phyloP scores from a whole-genome alignment of 2,888 invertebrate species.

The Synergus umbraculus region DNA sequence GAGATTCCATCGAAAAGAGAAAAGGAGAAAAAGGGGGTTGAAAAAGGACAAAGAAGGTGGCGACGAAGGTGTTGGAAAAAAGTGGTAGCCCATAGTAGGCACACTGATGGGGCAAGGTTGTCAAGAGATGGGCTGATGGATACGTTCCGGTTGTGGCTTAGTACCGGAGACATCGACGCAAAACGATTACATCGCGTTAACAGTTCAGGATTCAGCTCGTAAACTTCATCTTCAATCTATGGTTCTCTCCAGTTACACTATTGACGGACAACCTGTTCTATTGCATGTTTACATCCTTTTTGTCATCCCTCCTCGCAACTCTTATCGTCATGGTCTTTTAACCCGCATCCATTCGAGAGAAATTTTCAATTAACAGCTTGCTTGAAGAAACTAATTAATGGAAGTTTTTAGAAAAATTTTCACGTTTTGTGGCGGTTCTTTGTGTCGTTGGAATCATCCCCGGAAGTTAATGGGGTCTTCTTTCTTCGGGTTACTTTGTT shows the following conservation, averaged over 20 bases:
- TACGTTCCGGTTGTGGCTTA: slow-evolving; percentile 30
- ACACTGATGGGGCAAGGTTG: slow-evolving; percentile 38
- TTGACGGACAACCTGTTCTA: slow-evolving; percentile 10
- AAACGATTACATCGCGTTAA: slow-evolving; percentile 36
- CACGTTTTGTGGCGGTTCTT: too few relatives aligned
- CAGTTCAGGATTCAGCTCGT: slow-evolving; percentile 37
- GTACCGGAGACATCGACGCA: slow-evolving; percentile 26
- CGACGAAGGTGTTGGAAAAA: slow-evolving; percentile 27
- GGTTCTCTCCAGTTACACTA: not conserved
- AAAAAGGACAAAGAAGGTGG: slow-evolving; percentile 30
- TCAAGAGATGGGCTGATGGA: slow-evolving; percentile 36
- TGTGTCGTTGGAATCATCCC: too few relatives aligned
- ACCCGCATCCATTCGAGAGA: not conserved
- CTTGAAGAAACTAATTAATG: not conserved
- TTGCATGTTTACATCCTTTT: slow-evolving; percentile 6
- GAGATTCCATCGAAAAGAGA: not conserved
- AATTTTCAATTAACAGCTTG: not conserved
- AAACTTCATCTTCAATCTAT: slow-evolving; percentile 14
- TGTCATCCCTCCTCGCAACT: not conserved
- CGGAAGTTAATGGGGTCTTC: too few relatives aligned
- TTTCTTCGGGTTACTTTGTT: too few relatives aligned
- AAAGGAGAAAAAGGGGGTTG: not conserved
- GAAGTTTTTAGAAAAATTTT: not conserved
- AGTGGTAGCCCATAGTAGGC: slow-evolving; percentile 30
- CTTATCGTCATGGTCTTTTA: not conserved